phyloP scores from a whole-genome alignment of 2,888 invertebrate species.

The Frankliniella fusca region DNA sequence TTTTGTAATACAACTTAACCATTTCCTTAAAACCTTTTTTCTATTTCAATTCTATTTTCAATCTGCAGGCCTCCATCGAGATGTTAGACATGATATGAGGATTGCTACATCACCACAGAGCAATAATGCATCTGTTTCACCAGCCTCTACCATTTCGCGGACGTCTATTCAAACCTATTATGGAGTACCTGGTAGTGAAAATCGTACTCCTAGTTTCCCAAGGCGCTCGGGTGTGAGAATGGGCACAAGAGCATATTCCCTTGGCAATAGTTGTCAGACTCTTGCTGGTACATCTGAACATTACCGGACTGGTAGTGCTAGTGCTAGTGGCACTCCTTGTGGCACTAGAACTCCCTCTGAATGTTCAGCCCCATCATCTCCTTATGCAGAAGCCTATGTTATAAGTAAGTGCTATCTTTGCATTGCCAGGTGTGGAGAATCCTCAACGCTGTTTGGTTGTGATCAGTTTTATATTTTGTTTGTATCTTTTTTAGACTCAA shows the following conservation, averaged over 20 bases:
- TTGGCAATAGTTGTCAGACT: conserved; percentile 40
- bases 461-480: background rate
- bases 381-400: conserved; percentile 53
- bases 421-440: background rate
- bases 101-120: background rate
- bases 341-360: conserved; percentile 42
- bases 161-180: conserved; percentile 31
- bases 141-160: conserved; percentile 42
- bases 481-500: conserved; percentile 49
- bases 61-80: conserved; percentile 32
- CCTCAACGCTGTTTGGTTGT: background rate
- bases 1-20: too few species aligned
- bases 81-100: conserved; percentile 24
- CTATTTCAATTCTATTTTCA: conserved; percentile 48
- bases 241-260: conserved; percentile 66
- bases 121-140: conserved; percentile 43
- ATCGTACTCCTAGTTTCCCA: conserved; percentile 22
- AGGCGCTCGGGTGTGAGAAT: conserved; percentile 66
- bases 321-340: background rate
- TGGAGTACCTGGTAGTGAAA: conserved; percentile 40
- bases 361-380: conserved; percentile 46
- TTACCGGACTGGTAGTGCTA: background rate
- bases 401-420: conserved; percentile 48
- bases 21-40: conserved; percentile 46
- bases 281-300: conserved; percentile 36